Conservation (phyloP, 2,113 vertebrate genomes). For the Notarius quadriscutis region DNA sequence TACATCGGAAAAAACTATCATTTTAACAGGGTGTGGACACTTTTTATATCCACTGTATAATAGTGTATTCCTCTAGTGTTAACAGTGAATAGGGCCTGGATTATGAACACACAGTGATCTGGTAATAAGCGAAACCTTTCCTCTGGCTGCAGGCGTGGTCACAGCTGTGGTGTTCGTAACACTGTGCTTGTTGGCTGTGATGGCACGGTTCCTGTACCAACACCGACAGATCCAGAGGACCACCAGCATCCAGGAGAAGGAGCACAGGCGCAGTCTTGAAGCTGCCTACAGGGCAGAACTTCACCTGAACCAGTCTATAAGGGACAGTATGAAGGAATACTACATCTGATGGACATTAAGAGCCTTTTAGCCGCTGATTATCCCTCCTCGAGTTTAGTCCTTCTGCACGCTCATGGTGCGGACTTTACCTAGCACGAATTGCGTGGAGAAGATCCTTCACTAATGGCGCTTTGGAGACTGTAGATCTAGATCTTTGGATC, state of each 20-base stretch:
- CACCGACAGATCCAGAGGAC: conserved; percentile 83
- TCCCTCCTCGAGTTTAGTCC: conserved; percentile 41
- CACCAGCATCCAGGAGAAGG: conserved; percentile 77
- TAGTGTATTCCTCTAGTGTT: background rate
- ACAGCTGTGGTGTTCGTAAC: conserved; percentile 81
- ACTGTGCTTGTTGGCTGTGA: conserved; percentile 83
- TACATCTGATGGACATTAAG: conserved; percentile 83
- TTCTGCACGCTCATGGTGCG: conserved; percentile 22
- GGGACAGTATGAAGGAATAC: conserved; percentile 92
- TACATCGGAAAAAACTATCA: too few relatives aligned
- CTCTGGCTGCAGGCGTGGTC: conserved; percentile 73
- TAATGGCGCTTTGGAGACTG: conserved; percentile 19
- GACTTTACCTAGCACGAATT: conserved; percentile 35
- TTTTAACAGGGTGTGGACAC: too few relatives aligned
- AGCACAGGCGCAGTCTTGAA: conserved; percentile 80
- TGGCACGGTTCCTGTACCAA: conserved; percentile 88
- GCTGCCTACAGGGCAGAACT: conserved; percentile 87
- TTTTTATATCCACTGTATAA: too few relatives aligned
- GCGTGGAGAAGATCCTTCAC: conserved; percentile 28
- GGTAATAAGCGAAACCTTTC: background rate
- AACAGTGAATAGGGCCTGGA: background rate
- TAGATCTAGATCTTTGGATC: conserved; percentile 21
- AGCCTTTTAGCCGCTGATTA: conserved; percentile 67
- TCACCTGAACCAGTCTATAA: conserved; percentile 88
- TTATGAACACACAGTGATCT: background rate